Base-by-base conservation (phyloP, 2,797 vertebrate genomes). In the Gallirallus australis region DNA sequence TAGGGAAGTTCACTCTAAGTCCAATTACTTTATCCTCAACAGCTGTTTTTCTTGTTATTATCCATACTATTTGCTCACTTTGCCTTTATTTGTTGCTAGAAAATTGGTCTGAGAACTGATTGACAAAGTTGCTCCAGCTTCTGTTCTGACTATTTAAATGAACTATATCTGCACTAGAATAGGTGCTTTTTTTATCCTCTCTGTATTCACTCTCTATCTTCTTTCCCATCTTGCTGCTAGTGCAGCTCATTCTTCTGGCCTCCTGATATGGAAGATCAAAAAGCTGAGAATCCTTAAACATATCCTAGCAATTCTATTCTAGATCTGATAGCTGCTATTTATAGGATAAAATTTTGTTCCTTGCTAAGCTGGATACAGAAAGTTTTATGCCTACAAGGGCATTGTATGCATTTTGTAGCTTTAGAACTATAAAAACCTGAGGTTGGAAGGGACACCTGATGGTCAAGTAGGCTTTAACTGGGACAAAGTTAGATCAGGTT, bases 201-300 rank as follows among this genome's bases (percentile, higher is more conserved):
- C 47, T 40, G 2, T 48, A 89, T 80, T 87, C 31, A 57, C 33
- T 73, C 80, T 54, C 52, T 56, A 85, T 87, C 78, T 80, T 82
- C 60, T 89, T 89, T 71, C 35, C 33, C 15, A 89, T 90, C 71
- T 75, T 73, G n/a, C 45, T 91, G 28, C 48, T 73, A 80, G 17
- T 42, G 39, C 15, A 89, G 61, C 27, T 95, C 59, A 63, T 88
- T 91, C 78, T 83, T 95, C 61, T 75, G 57, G 37, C 12, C 17
- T 94, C 19, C 75, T 76, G 73, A 87, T 71, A 82, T 1, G 33
- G 37, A 86, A 90, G 52, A 89, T 82, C 33, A 86, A 94, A 90
- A 89, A 63, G 24, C 48, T 50, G 23, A 42, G 71, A 76, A 89
- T 68, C 23, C 11, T 93, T 80, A 89, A 93, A 73, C 23, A 73